Conservation (phyloP, 2,113 vertebrate genomes). For the Cyprinodon variegatus region DNA sequence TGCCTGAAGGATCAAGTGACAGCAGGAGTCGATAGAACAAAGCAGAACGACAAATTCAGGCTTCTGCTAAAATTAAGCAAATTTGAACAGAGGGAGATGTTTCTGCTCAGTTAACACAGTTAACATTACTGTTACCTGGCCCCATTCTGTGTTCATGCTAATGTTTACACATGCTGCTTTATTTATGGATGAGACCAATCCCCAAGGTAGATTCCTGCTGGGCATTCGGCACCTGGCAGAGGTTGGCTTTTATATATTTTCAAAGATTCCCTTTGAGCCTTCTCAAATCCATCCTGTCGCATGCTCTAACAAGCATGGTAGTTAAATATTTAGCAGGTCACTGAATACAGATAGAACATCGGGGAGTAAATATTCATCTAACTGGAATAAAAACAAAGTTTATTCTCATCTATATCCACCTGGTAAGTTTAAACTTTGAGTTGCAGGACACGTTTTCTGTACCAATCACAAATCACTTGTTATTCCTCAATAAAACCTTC, state of each 20-base stretch:
- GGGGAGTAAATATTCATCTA: conserved; percentile 22
- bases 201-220: conserved; percentile 40
- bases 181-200: conserved; percentile 46
- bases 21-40: conserved; percentile 14
- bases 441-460: neutral
- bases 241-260: neutral
- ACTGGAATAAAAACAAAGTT: conserved; percentile 2
- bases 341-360: conserved; percentile 37
- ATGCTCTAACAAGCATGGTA: conserved; percentile 36
- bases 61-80: conserved; percentile 28
- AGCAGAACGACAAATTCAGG: conserved; percentile 20
- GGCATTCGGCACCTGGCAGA: conserved; percentile 26
- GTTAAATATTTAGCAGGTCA: conserved; percentile 56
- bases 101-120: conserved; percentile 56
- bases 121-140: conserved; percentile 11
- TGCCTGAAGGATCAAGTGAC: conserved; percentile 43
- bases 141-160: conserved; percentile 21
- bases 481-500: no score
- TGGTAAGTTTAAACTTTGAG: neutral
- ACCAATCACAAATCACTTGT: neutral
- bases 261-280: neutral
- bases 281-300: conserved; percentile 31
- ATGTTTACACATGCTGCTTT: conserved; percentile 49
- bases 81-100: conserved; percentile 19
- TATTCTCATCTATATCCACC: neutral